These are phyloP conservation scores for Conger conger DNA, from an alignment of 2,113 vertebrate species.

Conservation along the genomic window DNA sequence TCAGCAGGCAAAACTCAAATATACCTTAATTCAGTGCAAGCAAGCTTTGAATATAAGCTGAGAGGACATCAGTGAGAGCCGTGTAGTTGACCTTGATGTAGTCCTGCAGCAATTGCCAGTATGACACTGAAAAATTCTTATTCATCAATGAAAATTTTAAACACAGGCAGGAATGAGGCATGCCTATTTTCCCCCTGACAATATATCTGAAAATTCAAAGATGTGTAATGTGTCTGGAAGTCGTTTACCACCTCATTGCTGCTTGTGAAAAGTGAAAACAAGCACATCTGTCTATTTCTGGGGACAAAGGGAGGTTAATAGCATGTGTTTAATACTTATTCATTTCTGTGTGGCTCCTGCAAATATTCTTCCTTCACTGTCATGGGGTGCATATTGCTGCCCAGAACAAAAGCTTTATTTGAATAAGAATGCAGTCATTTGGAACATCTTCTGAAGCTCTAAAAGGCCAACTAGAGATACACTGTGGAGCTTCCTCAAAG, in stretches of 20 bases:
- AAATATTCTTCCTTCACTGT: conserved; percentile 25
- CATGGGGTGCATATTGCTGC: background rate
- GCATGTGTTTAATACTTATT: conserved; percentile 32
- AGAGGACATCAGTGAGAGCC: background rate
- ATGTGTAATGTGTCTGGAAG: background rate
- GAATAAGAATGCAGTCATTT: conserved; percentile 11
- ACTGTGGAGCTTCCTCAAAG: conserved; percentile 21
- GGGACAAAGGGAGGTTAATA: conserved; percentile 9
- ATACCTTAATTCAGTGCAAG: background rate
- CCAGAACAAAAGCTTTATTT: conserved; percentile 11
- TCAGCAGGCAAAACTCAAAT: background rate
- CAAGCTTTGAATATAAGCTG: background rate
- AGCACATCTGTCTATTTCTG: background rate
- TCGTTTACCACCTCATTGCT: conserved; percentile 4
- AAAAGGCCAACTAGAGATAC: conserved; percentile 8
- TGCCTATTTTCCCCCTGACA: background rate
- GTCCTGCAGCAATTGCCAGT: background rate
- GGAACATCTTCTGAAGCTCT: background rate
- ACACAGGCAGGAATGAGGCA: background rate
- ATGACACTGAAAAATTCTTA: background rate
- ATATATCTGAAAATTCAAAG: background rate
- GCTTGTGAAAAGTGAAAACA: background rate
- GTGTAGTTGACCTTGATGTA: background rate
- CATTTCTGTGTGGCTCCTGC: conserved; percentile 31
- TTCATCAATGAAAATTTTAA: background rate